Conservation (phyloP, 1,140 invertebrate species). For the Sitophilus oryzae region DNA sequence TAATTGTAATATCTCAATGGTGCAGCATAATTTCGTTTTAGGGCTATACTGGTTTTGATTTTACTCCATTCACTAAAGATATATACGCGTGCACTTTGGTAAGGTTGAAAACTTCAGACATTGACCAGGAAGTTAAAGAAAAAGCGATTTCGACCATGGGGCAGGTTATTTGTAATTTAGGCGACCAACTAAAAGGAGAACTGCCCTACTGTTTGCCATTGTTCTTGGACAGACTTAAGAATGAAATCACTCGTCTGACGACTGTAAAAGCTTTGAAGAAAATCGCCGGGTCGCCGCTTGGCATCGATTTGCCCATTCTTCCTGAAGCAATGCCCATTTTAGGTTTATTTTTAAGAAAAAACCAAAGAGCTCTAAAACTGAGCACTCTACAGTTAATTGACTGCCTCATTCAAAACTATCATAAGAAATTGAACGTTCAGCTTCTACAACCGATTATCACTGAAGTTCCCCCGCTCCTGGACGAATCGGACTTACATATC, state of each 20-base stretch:
- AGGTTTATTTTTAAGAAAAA: conserved; percentile 92
- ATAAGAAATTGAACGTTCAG: conserved; percentile 34
- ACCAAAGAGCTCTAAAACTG: conserved; percentile 91
- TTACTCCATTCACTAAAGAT: conserved; percentile 68
- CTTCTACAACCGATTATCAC: conserved; percentile 47
- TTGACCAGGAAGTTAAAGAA: conserved; percentile 98
- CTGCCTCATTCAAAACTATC: conserved; percentile 56
- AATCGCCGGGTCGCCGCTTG: conserved; percentile 84
- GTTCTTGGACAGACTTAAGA: conserved; percentile 88
- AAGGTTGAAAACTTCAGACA: conserved; percentile 87
- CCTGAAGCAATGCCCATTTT: conserved; percentile 85
- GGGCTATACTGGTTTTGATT: conserved; percentile 58
- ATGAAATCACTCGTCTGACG: conserved; percentile 94
- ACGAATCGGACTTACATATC: conserved; percentile 92
- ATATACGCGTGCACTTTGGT: conserved; percentile 82
- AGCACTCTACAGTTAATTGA: conserved; percentile 86
- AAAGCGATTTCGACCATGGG: conserved; percentile 96
- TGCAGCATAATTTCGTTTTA: conserved; percentile 4
- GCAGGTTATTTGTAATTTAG: conserved; percentile 87
- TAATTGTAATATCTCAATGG: no score
- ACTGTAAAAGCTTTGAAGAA: conserved; percentile 94
- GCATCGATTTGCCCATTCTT: conserved; percentile 84
- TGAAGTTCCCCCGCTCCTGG: conserved; percentile 84
- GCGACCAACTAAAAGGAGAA: conserved; percentile 72
- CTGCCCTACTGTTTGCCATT: conserved; percentile 83